Evolutionary conservation across 2,113 vertebrate genomes (phyloP).

Genomic region (Camelus dromedarius): DNA sequence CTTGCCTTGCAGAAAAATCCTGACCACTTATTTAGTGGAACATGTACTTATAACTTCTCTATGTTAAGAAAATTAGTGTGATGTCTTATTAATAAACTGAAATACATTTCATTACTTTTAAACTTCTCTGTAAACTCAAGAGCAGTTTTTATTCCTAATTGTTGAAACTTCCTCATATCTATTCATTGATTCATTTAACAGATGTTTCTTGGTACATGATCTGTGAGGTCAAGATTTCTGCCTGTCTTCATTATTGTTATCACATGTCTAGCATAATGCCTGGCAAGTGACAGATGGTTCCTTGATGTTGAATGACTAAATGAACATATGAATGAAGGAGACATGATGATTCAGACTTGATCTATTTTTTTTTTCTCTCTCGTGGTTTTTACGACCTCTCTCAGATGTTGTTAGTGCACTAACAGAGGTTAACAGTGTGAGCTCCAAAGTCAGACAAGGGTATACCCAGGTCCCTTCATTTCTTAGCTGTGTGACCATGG

Average conservation of each 20-base stretch:
- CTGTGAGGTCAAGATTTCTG: background rate
- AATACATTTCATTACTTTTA: constrained; percentile 6
- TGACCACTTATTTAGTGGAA: constrained; percentile 49
- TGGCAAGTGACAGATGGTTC: background rate
- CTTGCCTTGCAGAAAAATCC: background rate
- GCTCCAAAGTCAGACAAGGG: background rate
- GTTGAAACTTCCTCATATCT: background rate
- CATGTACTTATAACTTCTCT: background rate
- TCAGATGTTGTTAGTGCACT: background rate
- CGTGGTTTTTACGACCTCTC: background rate
- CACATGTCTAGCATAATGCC: background rate
- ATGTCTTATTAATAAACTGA: background rate
- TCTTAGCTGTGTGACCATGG: background rate
- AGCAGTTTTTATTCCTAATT: background rate
- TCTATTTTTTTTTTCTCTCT: background rate
- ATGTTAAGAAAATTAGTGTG: background rate
- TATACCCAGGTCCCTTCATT: background rate
- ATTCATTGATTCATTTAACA: background rate
- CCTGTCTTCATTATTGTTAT: background rate
- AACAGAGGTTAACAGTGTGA: background rate
- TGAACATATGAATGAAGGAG: background rate
- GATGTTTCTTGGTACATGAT: background rate
- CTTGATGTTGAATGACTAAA: background rate
- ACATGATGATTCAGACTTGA: background rate
- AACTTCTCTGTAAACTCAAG: constrained; percentile 8